Evolutionary conservation across 2,797 vertebrate species (phyloP), one percentile per base, ranked within the genome.

Genomic region (Megalops cyprinoides): DNA sequence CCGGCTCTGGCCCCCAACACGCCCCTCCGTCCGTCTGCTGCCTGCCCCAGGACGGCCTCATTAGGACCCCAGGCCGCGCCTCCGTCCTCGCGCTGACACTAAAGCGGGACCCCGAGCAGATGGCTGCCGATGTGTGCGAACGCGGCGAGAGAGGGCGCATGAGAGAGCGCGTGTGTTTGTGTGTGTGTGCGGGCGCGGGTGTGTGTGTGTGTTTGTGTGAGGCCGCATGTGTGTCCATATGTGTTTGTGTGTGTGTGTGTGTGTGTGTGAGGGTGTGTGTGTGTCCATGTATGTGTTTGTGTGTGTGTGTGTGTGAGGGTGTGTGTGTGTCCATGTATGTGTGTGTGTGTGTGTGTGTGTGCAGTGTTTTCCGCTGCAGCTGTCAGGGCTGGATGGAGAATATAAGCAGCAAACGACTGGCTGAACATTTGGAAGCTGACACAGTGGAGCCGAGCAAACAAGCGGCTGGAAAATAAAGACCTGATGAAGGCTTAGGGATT

Each of bases 381-480:
- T 75, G 10, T 62, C 20, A 62, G 18, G 28, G 20, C 58, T 62
- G 58, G 58, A 62, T 62, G 48, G 49, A 42, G 2, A 25, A 53
- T 18, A 76, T 28, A 55, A 49, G 48, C 58, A 39, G 76, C 23
- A 71, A 81, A 85, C 76, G 76, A 49, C 76, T 77, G 73, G 62
- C 48, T 67, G 73, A 69, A 77, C 77, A 77, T 62, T 65, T n/a
- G 12, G 18, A 67, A 31, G 55, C 51, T 62, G n/a, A n/a, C n/a
- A 80, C 1, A 69, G 51, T 46, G 14, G 62, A 62, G 58, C 39
- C 12, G 39, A 46, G 67, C 56, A 53, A 49, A 71, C 65, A 75
- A 23, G 76, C 42, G 49, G 71, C 44, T 51, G 10, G 56, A 49
- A 56, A 44, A 62, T 58, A 5, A 53, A 53, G 51, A 53, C 51